Evolutionary conservation across 2,888 invertebrate genomes (phyloP).

Genomic region (Euplexia lucipara): DNA sequence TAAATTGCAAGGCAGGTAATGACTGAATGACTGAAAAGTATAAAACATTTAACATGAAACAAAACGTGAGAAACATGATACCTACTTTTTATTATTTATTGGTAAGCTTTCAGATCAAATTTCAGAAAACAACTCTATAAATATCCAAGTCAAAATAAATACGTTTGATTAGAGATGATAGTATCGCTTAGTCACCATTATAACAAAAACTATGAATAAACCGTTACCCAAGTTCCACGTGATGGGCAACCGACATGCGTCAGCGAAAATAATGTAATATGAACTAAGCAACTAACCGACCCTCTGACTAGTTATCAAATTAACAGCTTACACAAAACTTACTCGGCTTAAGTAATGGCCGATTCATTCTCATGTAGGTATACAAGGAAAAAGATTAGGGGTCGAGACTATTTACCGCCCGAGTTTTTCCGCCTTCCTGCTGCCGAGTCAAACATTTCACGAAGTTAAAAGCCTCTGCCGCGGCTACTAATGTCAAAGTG

Average conservation of each 20-base stretch:
- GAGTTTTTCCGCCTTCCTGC: slow-evolving; percentile 42
- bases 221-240: slow-evolving; percentile 25
- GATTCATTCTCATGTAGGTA: slow-evolving; percentile 53
- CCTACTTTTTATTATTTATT: too few species aligned
- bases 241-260: slow-evolving; percentile 21
- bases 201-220: slow-evolving; percentile 14
- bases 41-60: not conserved
- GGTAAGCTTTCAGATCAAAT: not conserved
- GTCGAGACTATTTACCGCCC: slow-evolving; percentile 41
- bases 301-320: slow-evolving; percentile 56
- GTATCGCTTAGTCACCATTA: slow-evolving; percentile 20
- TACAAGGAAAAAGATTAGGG: slow-evolving; percentile 56
- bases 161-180: not conserved
- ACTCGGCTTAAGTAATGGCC: slow-evolving; percentile 45
- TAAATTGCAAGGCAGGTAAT: not conserved
- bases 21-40: not conserved
- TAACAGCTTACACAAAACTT: slow-evolving; percentile 61
- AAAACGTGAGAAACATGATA: not conserved
- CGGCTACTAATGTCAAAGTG: slow-evolving; percentile 32
- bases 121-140: not conserved
- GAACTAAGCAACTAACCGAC: slow-evolving; percentile 35
- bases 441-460: slow-evolving; percentile 46
- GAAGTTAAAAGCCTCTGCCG: slow-evolving; percentile 45
- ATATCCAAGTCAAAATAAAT: not conserved
- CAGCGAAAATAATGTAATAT: slow-evolving; percentile 53